These are phyloP conservation scores for Limnephilus marmoratus DNA, from an alignment of 2,888 invertebrate genomes.

Conservation along the genomic window DNA sequence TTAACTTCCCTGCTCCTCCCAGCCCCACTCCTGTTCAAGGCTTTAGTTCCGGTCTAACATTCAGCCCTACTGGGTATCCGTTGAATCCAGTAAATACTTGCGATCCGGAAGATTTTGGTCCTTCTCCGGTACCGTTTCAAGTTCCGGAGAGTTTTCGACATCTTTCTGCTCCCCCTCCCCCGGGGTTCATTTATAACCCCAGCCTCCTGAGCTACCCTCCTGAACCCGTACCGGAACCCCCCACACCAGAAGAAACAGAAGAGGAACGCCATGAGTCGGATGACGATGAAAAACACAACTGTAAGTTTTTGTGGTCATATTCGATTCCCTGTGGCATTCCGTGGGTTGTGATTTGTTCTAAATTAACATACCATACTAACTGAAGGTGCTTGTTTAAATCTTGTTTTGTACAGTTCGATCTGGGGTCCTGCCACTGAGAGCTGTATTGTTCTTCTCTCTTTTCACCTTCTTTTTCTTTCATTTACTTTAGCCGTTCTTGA, in stretches of 20 bases:
- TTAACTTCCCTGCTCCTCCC: not conserved
- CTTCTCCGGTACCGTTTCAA: slow-evolving; percentile 5
- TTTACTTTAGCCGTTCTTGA: too few species aligned
- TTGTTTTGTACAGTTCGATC: not conserved
- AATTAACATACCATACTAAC: slow-evolving; percentile 34
- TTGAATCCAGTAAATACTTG: slow-evolving; percentile 47
- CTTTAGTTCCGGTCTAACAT: not conserved
- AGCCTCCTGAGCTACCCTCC: slow-evolving; percentile 44
- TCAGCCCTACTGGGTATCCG: slow-evolving; percentile 16
- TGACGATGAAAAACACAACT: not conserved
- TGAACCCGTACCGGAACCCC: not conserved
- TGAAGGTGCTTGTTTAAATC: slow-evolving; percentile 40
- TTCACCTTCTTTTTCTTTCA: too few species aligned
- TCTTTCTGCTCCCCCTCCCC: slow-evolving; percentile 32
- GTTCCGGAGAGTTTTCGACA: slow-evolving; percentile 9
- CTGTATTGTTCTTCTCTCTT: not conserved
- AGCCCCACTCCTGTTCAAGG: not conserved
- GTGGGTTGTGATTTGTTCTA: not conserved
- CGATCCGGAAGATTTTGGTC: slow-evolving; percentile 58
- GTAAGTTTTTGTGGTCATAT: not conserved
- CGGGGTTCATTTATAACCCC: slow-evolving; percentile 42
- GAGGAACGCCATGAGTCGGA: not conserved
- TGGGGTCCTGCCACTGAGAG: not conserved
- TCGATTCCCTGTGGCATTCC: slow-evolving; percentile 2
- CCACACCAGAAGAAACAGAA: not conserved